Percentiles rank a stretch among this genome's conserved stretches.
Conservation (phyloP, 1,140 invertebrate genomes). For the Apis cerana region DNA sequence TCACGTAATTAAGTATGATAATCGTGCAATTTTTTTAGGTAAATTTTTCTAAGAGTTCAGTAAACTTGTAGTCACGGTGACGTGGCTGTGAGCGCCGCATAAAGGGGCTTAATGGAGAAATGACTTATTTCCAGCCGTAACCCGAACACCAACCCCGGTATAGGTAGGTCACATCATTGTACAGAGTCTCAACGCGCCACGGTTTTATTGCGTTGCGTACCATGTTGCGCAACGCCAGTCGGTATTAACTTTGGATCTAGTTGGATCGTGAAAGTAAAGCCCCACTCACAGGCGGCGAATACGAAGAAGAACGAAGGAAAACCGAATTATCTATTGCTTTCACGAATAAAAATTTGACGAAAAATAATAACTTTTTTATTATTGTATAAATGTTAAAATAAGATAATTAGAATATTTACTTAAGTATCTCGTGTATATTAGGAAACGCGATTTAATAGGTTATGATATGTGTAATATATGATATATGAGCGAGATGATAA, state of each 20-base stretch:
- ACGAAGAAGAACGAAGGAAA: neutral
- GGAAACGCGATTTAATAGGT: neutral
- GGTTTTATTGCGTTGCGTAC: slow-evolving; percentile 48
- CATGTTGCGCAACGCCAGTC: slow-evolving; percentile 34
- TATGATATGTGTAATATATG: neutral
- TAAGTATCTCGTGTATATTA: neutral
- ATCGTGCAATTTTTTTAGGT: neutral
- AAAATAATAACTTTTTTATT: neutral
- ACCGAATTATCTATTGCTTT: neutral
- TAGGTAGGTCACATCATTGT: slow-evolving; percentile 51
- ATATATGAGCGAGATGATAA: too few relatives aligned
- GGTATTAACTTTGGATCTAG: slow-evolving; percentile 39
- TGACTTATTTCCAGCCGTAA: slow-evolving; percentile 54
- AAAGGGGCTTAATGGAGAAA: slow-evolving; percentile 53
- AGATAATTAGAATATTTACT: too few relatives aligned
- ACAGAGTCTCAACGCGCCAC: slow-evolving; percentile 21
- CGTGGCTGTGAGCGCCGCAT: slow-evolving; percentile 44
- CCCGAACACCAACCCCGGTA: slow-evolving; percentile 25
- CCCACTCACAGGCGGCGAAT: slow-evolving; percentile 4
- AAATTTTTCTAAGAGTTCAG: slow-evolving; percentile 10
- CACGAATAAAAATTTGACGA: neutral
- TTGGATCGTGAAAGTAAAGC: slow-evolving; percentile 39
- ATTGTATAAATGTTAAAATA: neutral
- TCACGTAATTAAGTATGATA: too few relatives aligned
- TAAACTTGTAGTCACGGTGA: slow-evolving; percentile 30